Evolutionary conservation across 2,888 invertebrate genomes (phyloP).

Genomic region (Exephanes ischioxanthus): DNA sequence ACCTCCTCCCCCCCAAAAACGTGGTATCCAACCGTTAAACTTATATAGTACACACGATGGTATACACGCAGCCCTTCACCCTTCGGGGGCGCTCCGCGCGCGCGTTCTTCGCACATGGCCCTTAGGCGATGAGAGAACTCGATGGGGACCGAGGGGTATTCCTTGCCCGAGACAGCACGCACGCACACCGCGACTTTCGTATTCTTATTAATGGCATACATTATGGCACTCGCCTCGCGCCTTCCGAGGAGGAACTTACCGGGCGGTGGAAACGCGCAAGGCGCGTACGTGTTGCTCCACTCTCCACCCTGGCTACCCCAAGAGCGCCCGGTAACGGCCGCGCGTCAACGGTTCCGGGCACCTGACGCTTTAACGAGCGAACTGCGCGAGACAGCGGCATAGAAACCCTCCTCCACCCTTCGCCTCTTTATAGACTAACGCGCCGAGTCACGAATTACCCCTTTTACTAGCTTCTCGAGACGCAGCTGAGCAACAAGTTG

Average conservation of each 20-base stretch:
- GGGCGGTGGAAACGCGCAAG: conserved; percentile 42
- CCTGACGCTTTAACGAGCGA: conserved; percentile 82
- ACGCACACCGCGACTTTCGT: conserved; percentile 75
- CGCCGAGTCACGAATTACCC: conserved; percentile 58
- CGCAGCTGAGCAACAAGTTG: conserved; percentile 1
- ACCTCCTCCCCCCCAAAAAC: conserved; percentile 72
- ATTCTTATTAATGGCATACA: conserved; percentile 83
- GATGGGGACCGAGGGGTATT: conserved; percentile 65
- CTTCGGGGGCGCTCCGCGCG: conserved; percentile 68
- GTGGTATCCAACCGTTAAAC: conserved; percentile 80
- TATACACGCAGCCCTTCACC: conserved; percentile 72
- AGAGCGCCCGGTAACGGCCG: conserved; percentile 79
- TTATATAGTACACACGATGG: conserved; percentile 11
- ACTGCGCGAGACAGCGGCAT: conserved; percentile 34
- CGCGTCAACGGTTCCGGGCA: conserved; percentile 83
- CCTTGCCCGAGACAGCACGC: conserved; percentile 72
- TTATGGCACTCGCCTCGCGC: conserved; percentile 76
- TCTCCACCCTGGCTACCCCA: conserved; percentile 48
- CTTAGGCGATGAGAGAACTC: conserved; percentile 70
- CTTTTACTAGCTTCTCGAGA: conserved; percentile 9
- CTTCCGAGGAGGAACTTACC: conserved; percentile 24
- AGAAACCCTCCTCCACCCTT: conserved; percentile 65
- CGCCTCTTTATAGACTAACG: conserved; percentile 43
- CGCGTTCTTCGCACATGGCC: conserved; percentile 79
- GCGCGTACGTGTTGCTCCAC: conserved; percentile 42